A percentile compares a stretch with the other conserved stretches of the same genome.
Evolutionary conservation across 2,797 vertebrate species (phyloP).

Genomic region (Ambastaia sidthimunki): DNA sequence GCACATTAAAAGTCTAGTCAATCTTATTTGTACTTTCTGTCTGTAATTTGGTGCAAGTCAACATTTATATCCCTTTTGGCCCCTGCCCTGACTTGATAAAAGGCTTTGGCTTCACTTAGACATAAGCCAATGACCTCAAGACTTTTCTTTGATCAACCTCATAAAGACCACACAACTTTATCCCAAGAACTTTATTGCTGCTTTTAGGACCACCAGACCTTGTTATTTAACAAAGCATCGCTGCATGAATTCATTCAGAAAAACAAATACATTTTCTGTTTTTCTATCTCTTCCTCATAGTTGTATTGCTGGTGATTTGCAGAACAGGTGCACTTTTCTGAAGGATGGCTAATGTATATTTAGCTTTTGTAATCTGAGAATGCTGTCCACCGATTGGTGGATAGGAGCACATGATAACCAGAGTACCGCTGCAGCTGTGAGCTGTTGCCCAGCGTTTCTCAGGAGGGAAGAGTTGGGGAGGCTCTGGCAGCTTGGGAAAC

Average conservation of each 20-base stretch:
- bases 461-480: conserved; percentile 94
- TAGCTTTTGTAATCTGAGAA: conserved; percentile 95
- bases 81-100: conserved; percentile 22
- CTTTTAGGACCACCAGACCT: not conserved
- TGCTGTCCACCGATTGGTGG: conserved; percentile 83
- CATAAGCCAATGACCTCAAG: conserved; percentile 57
- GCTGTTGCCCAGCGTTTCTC: conserved; percentile 89
- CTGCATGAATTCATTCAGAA: not conserved
- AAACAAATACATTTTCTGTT: conserved; percentile 50
- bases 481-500: conserved; percentile 90
- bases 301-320: conserved; percentile 78
- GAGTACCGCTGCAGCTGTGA: conserved; percentile 75
- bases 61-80: conserved; percentile 34
- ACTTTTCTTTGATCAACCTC: conserved; percentile 30
- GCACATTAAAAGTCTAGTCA: not conserved
- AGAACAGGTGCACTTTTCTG: conserved; percentile 94
- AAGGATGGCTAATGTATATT: conserved; percentile 93
- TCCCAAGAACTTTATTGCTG: not conserved
- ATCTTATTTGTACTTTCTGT: not conserved
- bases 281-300: conserved; percentile 71
- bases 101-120: conserved; percentile 2
- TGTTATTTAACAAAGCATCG: not conserved
- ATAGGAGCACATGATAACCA: conserved; percentile 82
- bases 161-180: not conserved
- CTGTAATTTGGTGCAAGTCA: not conserved